phyloP scores from a whole-genome alignment of 2,113 vertebrate species.

The Lontra canadensis region DNA sequence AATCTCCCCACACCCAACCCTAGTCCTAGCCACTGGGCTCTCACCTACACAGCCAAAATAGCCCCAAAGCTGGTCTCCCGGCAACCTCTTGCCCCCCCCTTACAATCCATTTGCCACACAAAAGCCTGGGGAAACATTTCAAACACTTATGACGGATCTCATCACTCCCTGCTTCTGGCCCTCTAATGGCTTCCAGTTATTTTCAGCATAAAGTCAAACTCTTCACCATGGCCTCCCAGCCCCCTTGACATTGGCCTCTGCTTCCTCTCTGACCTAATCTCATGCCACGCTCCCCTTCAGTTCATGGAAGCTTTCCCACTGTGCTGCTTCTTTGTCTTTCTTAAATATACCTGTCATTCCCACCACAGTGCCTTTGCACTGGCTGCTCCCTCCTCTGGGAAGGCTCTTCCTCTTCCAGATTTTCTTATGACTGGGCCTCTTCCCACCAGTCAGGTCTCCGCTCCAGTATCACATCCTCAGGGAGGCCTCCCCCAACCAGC shows the following conservation, averaged over 20 bases:
- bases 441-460: neutral
- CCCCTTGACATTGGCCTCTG: no score
- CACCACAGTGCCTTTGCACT: neutral
- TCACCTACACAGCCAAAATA: neutral
- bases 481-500: neutral
- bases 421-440: neutral
- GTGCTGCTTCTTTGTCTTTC: neutral
- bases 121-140: neutral
- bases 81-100: neutral
- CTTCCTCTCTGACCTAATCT: neutral
- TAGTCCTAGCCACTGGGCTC: neutral
- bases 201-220: neutral
- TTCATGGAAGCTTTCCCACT: neutral
- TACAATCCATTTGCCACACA: neutral
- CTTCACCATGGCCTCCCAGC: neutral
- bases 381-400: neutral
- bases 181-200: neutral
- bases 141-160: neutral
- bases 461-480: neutral
- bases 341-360: neutral
- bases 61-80: neutral
- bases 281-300: rapidly evolving
- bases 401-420: neutral
- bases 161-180: neutral
- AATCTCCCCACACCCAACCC: neutral